Evolutionary conservation across 2,113 vertebrate genomes (phyloP).

Genomic region (Lagopus muta): DNA sequence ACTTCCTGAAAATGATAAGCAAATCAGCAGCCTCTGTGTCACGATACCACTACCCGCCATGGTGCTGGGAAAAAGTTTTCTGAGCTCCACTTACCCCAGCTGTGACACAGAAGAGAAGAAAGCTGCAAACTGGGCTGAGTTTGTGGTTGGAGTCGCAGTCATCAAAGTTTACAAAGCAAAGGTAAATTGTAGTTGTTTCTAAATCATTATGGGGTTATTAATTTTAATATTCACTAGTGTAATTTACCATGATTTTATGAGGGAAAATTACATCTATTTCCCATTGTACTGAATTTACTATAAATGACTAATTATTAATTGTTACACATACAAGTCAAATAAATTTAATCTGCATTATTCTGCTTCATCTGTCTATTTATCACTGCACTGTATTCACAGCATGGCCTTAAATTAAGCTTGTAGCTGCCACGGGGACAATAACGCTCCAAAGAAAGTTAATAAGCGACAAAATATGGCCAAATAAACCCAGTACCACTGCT

Average conservation of each 20-base stretch:
- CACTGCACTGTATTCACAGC: neutral
- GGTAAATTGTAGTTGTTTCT: neutral
- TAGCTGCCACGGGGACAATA: neutral
- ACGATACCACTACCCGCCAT: fast-evolving
- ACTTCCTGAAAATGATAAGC: slow-evolving; percentile 1
- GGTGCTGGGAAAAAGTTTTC: neutral
- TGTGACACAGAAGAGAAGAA: neutral
- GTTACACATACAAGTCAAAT: too few relatives aligned
- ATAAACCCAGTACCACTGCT: neutral
- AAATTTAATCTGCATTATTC: neutral
- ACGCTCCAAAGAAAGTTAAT: neutral
- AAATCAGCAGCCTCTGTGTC: neutral
- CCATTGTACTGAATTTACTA: neutral
- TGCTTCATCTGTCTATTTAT: neutral
- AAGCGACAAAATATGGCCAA: neutral
- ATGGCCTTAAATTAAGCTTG: neutral
- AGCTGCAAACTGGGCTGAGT: neutral
- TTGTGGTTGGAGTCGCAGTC: neutral
- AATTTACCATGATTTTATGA: neutral
- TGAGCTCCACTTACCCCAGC: neutral
- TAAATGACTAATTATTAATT: neutral
- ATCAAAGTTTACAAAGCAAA: neutral
- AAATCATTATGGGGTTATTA: neutral
- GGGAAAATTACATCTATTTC: neutral
- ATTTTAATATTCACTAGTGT: neutral